phyloP scores from a whole-genome alignment of 2,888 invertebrate genomes.

The Gibbula magus region DNA sequence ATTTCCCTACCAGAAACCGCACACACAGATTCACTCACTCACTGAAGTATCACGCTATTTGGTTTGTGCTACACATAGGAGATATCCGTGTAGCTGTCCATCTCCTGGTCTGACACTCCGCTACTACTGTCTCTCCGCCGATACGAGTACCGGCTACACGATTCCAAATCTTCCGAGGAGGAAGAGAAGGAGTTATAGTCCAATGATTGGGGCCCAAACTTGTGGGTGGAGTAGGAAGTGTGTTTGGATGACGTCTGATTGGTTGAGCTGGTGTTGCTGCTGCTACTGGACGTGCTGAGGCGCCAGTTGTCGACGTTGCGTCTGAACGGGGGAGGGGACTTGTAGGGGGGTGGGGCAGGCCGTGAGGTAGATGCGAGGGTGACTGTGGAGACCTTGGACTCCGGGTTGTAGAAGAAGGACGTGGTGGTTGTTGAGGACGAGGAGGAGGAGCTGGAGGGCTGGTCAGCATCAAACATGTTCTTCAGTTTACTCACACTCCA shows the following conservation, averaged over 20 bases:
- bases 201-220: constrained; percentile 51
- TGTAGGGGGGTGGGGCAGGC: constrained; percentile 49
- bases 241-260: not conserved
- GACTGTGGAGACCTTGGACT: constrained; percentile 6
- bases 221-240: constrained; percentile 30
- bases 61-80: constrained; percentile 50
- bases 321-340: constrained; percentile 56
- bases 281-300: constrained; percentile 58
- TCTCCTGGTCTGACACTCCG: constrained; percentile 47
- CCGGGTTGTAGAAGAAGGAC: constrained; percentile 45
- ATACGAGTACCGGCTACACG: constrained; percentile 48
- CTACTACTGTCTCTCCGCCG: constrained; percentile 42
- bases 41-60: not conserved
- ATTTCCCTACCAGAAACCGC: not conserved
- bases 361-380: constrained; percentile 12
- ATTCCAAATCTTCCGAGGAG: constrained; percentile 54
- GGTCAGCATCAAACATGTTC: constrained; percentile 49
- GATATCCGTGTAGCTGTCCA: constrained; percentile 52
- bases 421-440: constrained; percentile 39
- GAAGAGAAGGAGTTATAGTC: constrained; percentile 50
- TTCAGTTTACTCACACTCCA: constrained; percentile 66
- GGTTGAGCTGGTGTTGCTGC: constrained; percentile 50
- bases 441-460: constrained; percentile 25
- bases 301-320: constrained; percentile 50
- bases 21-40: not conserved